These are phyloP conservation scores for Drosophila subsilvestris DNA, from an alignment of 2,888 invertebrate species.

Conservation along the genomic window DNA sequence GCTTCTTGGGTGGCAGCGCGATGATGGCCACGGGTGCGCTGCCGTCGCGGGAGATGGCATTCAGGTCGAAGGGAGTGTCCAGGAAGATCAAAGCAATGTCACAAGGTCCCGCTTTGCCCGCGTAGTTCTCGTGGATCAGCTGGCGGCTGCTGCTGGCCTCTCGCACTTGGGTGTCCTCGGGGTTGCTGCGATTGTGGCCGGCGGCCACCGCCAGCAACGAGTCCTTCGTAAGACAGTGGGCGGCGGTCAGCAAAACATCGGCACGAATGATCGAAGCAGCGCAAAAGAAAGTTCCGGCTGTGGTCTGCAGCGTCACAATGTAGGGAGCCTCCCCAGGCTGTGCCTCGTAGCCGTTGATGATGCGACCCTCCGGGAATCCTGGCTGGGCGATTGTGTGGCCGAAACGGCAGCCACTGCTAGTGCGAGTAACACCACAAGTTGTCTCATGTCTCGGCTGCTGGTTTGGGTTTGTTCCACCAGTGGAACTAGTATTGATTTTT, in stretches of 20 bases:
- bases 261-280: conserved; percentile 83
- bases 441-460: conserved; percentile 64
- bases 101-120: conserved; percentile 84
- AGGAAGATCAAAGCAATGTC: conserved; percentile 85
- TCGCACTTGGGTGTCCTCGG: conserved; percentile 65
- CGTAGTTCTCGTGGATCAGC: conserved; percentile 78
- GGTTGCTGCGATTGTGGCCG: conserved; percentile 74
- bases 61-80: conserved; percentile 70
- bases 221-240: conserved; percentile 72
- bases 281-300: conserved; percentile 75
- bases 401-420: conserved; percentile 62
- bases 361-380: conserved; percentile 75
- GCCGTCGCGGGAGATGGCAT: conserved; percentile 62
- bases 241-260: conserved; percentile 82
- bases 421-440: conserved; percentile 64
- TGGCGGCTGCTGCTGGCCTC: conserved; percentile 52
- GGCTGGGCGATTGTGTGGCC: conserved; percentile 57
- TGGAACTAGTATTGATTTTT: conserved; percentile 8
- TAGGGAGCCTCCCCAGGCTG: conserved; percentile 83
- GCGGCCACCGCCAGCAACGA: conserved; percentile 80
- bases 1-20: conserved; percentile 57
- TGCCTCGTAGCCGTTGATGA: conserved; percentile 82
- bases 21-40: conserved; percentile 62
- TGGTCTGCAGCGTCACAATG: conserved; percentile 82
- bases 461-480: conserved; percentile 22